Evolutionary conservation across 1,140 invertebrate species (phyloP).

Genomic region (Pachypsylla venusta): DNA sequence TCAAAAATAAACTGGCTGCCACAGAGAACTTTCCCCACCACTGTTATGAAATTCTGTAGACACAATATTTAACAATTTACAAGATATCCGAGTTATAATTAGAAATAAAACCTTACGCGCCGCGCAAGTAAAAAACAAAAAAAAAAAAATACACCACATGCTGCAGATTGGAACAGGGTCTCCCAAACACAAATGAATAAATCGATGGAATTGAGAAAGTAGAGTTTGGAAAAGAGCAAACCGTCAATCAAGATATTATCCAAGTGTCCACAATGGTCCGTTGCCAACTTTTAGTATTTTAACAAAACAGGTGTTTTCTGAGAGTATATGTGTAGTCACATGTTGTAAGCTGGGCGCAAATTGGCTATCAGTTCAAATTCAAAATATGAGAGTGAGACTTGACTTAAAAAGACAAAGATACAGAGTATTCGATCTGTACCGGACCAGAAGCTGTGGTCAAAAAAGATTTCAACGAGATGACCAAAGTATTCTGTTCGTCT

Average conservation of each 20-base stretch:
- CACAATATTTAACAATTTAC: constrained; percentile 8
- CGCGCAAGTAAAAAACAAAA: background rate
- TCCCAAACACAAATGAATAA: background rate
- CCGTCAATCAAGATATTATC: background rate
- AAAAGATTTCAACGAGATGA: no score
- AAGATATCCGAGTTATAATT: constrained; percentile 10
- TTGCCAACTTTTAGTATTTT: background rate
- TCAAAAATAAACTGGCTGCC: constrained; percentile 8
- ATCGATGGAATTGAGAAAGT: background rate
- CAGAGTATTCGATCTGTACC: no score
- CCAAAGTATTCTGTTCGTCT: no score
- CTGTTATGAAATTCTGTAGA: background rate
- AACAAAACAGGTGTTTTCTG: background rate
- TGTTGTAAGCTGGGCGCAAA: no score
- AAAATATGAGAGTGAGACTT: no score
- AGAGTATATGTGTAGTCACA: background rate
- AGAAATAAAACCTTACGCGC: background rate
- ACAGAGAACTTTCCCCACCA: constrained; percentile 4
- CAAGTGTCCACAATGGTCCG: background rate
- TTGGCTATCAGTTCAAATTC: no score
- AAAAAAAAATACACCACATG: constrained; percentile 2
- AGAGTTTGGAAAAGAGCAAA: background rate
- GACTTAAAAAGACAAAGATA: no score
- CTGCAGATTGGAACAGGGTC: background rate
- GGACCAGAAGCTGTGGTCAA: no score